phyloP scores from a whole-genome alignment of 2,113 vertebrate species.

The Tachuris rubrigastra region DNA sequence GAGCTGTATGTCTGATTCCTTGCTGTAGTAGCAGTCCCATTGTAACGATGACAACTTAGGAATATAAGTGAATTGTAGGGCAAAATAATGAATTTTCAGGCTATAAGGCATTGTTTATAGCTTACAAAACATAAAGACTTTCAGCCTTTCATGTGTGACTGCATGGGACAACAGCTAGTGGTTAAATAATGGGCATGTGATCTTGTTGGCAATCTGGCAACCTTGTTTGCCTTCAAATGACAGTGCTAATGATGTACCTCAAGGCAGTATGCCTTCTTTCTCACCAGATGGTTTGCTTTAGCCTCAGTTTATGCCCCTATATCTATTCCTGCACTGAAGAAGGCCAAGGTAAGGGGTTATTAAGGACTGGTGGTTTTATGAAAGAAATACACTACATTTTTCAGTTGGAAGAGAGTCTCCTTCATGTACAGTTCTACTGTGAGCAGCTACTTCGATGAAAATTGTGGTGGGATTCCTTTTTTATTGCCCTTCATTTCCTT shows the following conservation, averaged over 20 bases:
- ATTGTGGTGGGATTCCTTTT: background rate
- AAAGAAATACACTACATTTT: background rate
- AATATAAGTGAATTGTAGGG: background rate
- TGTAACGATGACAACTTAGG: background rate
- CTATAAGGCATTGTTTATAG: background rate
- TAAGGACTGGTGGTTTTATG: background rate
- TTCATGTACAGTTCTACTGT: background rate
- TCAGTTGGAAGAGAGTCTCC: background rate
- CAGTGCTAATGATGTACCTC: background rate
- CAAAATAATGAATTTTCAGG: background rate
- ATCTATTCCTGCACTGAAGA: background rate
- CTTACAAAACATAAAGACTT: background rate
- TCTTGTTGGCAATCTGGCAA: background rate
- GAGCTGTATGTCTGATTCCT: background rate
- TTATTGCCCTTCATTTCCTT: constrained; percentile 17
- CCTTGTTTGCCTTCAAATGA: background rate
- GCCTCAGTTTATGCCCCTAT: fast-evolving
- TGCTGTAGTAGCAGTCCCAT: background rate
- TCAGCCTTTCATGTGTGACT: background rate
- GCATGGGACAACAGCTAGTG: background rate
- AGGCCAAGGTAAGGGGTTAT: background rate
- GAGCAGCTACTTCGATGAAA: background rate
- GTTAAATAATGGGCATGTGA: background rate
- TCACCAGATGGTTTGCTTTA: background rate
- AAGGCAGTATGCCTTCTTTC: background rate